Percentiles rank a stretch among this genome's conserved stretches.
These are phyloP conservation scores for Frankliniella fusca DNA, from an alignment of 2,888 invertebrate genomes.

Conservation along the genomic window DNA sequence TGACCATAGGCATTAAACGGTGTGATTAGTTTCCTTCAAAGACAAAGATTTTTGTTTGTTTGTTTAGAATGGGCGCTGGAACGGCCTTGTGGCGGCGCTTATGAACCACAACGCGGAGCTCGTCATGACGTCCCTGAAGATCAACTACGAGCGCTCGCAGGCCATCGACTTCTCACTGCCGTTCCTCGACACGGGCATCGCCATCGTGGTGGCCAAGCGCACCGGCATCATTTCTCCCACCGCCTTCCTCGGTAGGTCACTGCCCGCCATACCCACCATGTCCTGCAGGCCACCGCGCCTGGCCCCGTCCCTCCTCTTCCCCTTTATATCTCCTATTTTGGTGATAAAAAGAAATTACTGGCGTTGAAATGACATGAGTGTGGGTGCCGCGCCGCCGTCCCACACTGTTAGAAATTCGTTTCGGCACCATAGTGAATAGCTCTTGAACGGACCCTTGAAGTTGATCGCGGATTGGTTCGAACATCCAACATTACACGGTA, in stretches of 20 bases:
- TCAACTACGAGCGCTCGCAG: constrained; percentile 88
- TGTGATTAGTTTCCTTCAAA: constrained; percentile 27
- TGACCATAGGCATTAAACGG: no score
- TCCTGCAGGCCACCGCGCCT: constrained; percentile 11
- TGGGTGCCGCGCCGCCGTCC: no score
- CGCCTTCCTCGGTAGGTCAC: constrained; percentile 69
- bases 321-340: no score
- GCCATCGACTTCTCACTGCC: constrained; percentile 94
- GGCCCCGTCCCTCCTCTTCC: no score
- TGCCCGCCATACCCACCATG: constrained; percentile 30
- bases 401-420: no score
- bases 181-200: constrained; percentile 94
- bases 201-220: constrained; percentile 89
- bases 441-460: no score
- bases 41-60: neutral
- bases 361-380: no score
- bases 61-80: constrained; percentile 82
- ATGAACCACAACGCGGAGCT: constrained; percentile 92
- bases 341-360: no score
- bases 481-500: no score
- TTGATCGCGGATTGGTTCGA: no score
- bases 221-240: constrained; percentile 96
- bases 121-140: constrained; percentile 90
- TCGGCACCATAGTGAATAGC: no score
- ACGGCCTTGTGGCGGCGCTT: constrained; percentile 87